These are phyloP conservation scores for Dinoponera quadriceps DNA, from an alignment of 1,140 invertebrate genomes.

Conservation along the genomic window DNA sequence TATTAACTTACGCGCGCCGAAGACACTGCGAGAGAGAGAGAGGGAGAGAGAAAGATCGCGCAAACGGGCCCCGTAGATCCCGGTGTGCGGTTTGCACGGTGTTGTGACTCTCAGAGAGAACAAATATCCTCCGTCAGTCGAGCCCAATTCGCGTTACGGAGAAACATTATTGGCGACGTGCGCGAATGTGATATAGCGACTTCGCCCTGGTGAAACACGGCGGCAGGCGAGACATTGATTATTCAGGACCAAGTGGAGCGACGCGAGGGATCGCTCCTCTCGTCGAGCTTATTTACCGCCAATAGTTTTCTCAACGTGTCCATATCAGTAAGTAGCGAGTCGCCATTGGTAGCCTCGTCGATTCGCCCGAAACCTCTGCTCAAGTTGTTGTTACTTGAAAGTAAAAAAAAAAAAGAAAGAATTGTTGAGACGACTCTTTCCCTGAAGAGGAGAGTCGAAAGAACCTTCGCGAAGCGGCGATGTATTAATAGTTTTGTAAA, in stretches of 20 bases:
- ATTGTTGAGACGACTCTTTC: conserved; percentile 34
- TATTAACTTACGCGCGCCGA: neutral
- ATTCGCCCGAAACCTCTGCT: conserved; percentile 57
- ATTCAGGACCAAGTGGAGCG: conserved; percentile 8
- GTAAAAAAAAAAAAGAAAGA: neutral
- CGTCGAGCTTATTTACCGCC: conserved; percentile 18
- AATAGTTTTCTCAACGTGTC: conserved; percentile 39
- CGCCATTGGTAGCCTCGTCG: conserved; percentile 50
- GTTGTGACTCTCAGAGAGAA: too few species aligned
- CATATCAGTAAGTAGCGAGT: conserved; percentile 49
- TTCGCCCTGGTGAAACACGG: neutral
- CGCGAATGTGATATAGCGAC: neutral
- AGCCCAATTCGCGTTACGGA: conserved; percentile 21
- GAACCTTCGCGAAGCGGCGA: conserved; percentile 12
- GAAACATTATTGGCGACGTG: conserved; percentile 31
- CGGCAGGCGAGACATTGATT: neutral
- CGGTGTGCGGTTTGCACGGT: conserved; percentile 16
- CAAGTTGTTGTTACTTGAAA: conserved; percentile 47
- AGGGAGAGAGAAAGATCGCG: neutral
- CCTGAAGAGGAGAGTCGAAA: neutral
- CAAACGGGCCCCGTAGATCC: neutral
- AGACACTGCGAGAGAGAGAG: neutral
- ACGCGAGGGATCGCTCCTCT: neutral
- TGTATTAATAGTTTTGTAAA: conserved; percentile 48
- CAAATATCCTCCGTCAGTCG: conserved; percentile 38